phyloP scores from a whole-genome alignment of 2,113 vertebrate genomes.

The Crotalus helleri region DNA sequence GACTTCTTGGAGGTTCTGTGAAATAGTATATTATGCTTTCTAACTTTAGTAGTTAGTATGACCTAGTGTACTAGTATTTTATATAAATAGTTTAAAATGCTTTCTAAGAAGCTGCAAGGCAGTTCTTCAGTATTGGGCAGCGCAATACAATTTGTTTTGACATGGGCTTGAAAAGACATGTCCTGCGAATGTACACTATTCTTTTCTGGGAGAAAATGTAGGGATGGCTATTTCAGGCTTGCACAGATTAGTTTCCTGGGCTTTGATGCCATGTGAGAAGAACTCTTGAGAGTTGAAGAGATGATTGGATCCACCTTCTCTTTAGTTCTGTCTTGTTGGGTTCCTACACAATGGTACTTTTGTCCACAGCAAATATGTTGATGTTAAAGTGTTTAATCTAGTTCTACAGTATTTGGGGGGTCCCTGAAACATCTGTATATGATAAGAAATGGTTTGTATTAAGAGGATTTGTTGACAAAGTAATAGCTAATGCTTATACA shows the following conservation, averaged over 20 bases:
- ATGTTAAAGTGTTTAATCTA: slow-evolving; percentile 71
- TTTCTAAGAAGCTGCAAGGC: not conserved
- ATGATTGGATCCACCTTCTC: slow-evolving; percentile 77
- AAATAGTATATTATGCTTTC: not conserved
- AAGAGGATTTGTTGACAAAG: slow-evolving; percentile 67
- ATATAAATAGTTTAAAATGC: not conserved
- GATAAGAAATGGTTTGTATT: slow-evolving; percentile 64
- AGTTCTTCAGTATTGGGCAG: slow-evolving; percentile 8
- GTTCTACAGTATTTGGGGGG: slow-evolving; percentile 60
- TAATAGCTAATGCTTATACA: slow-evolving; percentile 66
- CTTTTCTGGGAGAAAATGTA: rapidly evolving
- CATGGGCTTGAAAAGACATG: rapidly evolving
- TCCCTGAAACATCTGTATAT: slow-evolving; percentile 64
- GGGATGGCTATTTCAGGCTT: not conserved
- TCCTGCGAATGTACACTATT: rapidly evolving
- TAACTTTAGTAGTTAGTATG: not conserved
- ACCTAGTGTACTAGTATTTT: rapidly evolving
- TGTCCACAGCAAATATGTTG: slow-evolving; percentile 71
- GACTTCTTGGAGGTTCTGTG: not conserved
- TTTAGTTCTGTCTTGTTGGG: slow-evolving; percentile 44
- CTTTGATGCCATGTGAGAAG: slow-evolving; percentile 56
- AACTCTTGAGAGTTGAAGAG: slow-evolving; percentile 54
- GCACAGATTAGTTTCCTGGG: slow-evolving; percentile 39
- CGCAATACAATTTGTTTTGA: rapidly evolving
- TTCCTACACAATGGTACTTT: slow-evolving; percentile 72